Conservation (phyloP, 2,888 invertebrate species). For the Dascillus cervinus region DNA sequence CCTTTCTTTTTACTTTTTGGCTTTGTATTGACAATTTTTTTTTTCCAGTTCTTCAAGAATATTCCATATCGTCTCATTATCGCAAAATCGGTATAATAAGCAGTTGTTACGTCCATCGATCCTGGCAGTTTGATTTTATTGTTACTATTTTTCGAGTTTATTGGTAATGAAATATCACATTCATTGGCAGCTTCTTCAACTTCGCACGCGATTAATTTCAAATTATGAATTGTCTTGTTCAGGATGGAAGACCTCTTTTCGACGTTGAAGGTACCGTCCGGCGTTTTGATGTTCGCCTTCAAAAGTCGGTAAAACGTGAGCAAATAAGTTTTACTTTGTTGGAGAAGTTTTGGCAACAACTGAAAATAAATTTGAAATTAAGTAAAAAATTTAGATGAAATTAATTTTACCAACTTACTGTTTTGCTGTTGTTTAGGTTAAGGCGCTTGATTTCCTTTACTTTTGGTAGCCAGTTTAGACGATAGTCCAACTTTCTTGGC, state of each 20-base stretch:
- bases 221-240: conserved; percentile 39
- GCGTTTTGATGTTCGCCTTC: conserved; percentile 39
- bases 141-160: no score
- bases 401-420: neutral
- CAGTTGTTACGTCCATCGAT: no score
- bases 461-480: neutral
- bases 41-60: no score
- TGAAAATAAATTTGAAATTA: conserved; percentile 37
- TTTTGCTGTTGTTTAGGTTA: neutral
- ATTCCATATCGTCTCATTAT: no score
- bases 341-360: conserved; percentile 54
- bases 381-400: neutral
- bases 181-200: conserved; percentile 48
- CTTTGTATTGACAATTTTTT: no score
- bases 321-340: conserved; percentile 44
- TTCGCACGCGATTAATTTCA: conserved; percentile 48
- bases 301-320: conserved; percentile 44
- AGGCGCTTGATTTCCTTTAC: neutral
- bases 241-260: conserved; percentile 41
- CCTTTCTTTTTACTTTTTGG: no score
- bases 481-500: no score
- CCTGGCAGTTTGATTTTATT: no score
- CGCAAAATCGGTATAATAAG: no score
- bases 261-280: conserved; percentile 20
- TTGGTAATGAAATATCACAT: no score